Conservation (phyloP, 2,797 vertebrate genomes). For the Danio choprae region DNA sequence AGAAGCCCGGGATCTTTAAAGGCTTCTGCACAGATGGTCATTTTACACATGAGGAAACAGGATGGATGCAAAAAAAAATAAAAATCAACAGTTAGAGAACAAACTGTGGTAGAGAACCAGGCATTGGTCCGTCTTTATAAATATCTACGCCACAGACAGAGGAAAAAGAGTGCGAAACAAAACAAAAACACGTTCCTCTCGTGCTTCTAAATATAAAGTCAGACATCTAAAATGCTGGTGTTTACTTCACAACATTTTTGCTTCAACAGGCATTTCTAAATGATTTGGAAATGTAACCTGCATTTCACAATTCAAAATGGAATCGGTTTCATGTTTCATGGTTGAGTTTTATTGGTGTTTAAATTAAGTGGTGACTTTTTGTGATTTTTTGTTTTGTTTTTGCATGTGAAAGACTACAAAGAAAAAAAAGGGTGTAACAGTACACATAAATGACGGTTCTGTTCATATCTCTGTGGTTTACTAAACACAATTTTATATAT, state of each 20-base stretch:
- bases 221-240: slow-evolving; percentile 56
- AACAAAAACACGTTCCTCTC: slow-evolving; percentile 74
- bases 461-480: no score
- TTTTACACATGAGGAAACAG: slow-evolving; percentile 68
- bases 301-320: not conserved
- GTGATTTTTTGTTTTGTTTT: not conserved
- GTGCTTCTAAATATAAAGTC: slow-evolving; percentile 70
- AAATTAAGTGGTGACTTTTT: not conserved
- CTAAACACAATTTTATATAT: no score
- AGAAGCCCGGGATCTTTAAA: slow-evolving; percentile 48
- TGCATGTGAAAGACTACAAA: not conserved
- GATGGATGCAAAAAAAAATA: slow-evolving; percentile 64
- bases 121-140: slow-evolving; percentile 74
- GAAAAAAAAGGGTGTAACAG: no score
- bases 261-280: slow-evolving; percentile 28
- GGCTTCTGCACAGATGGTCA: slow-evolving; percentile 63
- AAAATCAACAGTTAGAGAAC: slow-evolving; percentile 70
- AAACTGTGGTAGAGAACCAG: slow-evolving; percentile 70
- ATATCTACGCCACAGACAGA: slow-evolving; percentile 72
- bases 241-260: slow-evolving; percentile 52
- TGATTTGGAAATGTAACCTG: slow-evolving; percentile 1
- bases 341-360: not conserved
- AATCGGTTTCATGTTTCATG: not conserved
- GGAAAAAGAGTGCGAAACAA: slow-evolving; percentile 51
- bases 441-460: no score